Evolutionary conservation across 2,113 vertebrate genomes (phyloP).

Genomic region (Ciconia boyciana): DNA sequence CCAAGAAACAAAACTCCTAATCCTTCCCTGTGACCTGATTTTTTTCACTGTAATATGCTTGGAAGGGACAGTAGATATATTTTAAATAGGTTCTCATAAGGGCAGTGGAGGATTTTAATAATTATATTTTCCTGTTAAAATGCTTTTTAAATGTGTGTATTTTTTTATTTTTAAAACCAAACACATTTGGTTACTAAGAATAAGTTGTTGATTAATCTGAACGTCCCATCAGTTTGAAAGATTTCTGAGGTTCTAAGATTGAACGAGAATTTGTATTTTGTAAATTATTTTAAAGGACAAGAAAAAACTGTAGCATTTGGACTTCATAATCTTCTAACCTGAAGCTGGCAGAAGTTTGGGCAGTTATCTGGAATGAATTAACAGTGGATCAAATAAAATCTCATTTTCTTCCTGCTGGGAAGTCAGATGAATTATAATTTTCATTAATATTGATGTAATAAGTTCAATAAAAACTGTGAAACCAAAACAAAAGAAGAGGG

Average conservation of each 20-base stretch:
- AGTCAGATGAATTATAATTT: background rate
- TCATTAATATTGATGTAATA: background rate
- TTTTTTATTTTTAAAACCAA: background rate
- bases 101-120: background rate
- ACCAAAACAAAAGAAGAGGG: background rate
- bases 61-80: background rate
- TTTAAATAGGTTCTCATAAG: background rate
- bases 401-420: background rate
- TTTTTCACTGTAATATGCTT: background rate
- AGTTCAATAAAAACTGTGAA: background rate
- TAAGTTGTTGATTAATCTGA: background rate
- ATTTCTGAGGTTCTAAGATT: background rate
- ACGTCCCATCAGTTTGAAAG: background rate
- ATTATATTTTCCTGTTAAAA: background rate
- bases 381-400: background rate
- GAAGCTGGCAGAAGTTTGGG: background rate
- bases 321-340: background rate
- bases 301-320: background rate
- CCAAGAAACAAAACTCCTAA: conserved; percentile 14
- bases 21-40: background rate
- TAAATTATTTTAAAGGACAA: background rate
- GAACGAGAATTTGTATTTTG: background rate
- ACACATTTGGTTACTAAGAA: background rate
- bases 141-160: background rate
- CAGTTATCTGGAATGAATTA: background rate